Evolutionary conservation across 2,113 vertebrate genomes (phyloP).

Genomic region (Oryzias celebensis): DNA sequence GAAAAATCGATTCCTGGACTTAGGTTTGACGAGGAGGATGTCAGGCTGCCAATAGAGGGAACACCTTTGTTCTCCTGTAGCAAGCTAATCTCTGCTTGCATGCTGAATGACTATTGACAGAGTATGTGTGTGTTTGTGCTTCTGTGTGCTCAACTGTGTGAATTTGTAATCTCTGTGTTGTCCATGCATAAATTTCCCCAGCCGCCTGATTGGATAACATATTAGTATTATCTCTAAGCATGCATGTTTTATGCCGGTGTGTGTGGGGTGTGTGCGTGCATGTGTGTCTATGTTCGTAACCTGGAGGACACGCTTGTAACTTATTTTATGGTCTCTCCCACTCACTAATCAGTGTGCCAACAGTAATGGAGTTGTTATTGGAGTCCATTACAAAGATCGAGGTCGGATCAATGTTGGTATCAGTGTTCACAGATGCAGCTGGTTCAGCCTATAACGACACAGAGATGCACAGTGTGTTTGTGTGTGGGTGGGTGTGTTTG

Average conservation of each 20-base stretch:
- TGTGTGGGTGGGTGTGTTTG: background rate
- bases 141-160: conserved; percentile 9
- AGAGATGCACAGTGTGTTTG: conserved; percentile 64
- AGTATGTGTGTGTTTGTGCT: conserved; percentile 13
- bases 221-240: conserved; percentile 33
- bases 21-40: conserved; percentile 89
- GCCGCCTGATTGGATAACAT: conserved; percentile 27
- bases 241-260: conserved; percentile 20
- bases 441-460: conserved; percentile 60
- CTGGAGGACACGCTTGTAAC: conserved; percentile 82
- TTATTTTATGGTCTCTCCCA: conserved; percentile 85
- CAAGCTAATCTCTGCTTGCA: conserved; percentile 82
- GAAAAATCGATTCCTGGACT: conserved; percentile 84
- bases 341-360: conserved; percentile 82
- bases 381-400: conserved; percentile 87
- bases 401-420: conserved; percentile 83
- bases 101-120: conserved; percentile 88
- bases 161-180: conserved; percentile 39
- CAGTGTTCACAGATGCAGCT: conserved; percentile 79
- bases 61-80: conserved; percentile 90
- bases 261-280: conserved; percentile 6
- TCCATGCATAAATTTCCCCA: conserved; percentile 39
- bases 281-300: conserved; percentile 27
- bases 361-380: conserved; percentile 92
- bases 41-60: conserved; percentile 75